phyloP scores from a whole-genome alignment of 2,888 invertebrate species.

The Eupithecia exiguata region DNA sequence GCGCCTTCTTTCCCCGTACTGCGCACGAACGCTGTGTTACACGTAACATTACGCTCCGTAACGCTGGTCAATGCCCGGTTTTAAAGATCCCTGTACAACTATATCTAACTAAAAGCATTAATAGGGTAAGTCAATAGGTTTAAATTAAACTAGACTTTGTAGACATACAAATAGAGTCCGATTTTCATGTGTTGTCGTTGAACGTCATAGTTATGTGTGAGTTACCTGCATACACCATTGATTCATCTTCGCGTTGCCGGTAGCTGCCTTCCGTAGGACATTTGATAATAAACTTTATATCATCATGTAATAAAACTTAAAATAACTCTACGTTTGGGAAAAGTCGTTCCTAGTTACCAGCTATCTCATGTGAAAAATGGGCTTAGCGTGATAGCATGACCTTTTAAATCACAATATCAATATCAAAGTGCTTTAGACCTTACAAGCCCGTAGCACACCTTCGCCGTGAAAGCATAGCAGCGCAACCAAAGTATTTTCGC shows the following conservation, averaged over 20 bases:
- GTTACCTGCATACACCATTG: slow-evolving; percentile 30
- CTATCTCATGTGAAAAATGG: too few relatives aligned
- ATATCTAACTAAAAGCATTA: background rate
- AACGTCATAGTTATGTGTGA: slow-evolving; percentile 8
- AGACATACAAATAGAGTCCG: background rate
- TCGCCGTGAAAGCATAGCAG: too few relatives aligned
- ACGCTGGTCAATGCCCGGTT: too few relatives aligned
- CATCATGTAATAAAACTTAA: slow-evolving; percentile 9
- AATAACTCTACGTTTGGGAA: background rate
- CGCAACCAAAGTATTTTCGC: too few relatives aligned
- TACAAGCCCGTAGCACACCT: too few relatives aligned
- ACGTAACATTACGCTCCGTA: too few relatives aligned
- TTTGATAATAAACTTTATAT: slow-evolving; percentile 25
- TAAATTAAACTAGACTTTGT: background rate
- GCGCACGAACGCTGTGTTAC: too few relatives aligned
- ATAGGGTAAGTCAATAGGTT: background rate
- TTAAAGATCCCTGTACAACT: background rate
- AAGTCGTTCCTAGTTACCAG: background rate
- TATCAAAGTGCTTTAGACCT: too few relatives aligned
- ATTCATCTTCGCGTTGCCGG: slow-evolving; percentile 35
- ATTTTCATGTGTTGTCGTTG: background rate
- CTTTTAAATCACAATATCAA: too few relatives aligned
- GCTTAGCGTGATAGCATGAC: too few relatives aligned
- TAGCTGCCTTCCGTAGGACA: slow-evolving; percentile 38
- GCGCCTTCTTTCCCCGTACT: too few relatives aligned